Conservation (phyloP, 2,888 invertebrate genomes). For the Rhagium mordax region DNA sequence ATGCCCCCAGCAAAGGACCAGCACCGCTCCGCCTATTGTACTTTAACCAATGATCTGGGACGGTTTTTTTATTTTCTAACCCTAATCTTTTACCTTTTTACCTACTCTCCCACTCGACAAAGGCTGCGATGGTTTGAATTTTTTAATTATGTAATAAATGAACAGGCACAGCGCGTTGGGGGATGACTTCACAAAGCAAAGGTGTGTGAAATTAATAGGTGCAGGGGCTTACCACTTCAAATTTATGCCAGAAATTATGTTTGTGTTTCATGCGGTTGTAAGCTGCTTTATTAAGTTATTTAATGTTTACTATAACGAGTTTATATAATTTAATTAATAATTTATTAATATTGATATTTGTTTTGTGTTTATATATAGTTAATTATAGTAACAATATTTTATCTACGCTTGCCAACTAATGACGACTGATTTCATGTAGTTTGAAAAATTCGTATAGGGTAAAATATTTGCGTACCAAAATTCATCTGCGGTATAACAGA, state of each 20-base stretch:
- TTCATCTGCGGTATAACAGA: too few relatives aligned
- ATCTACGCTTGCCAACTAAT: too few relatives aligned
- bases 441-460: too few relatives aligned
- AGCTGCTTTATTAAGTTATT: too few relatives aligned
- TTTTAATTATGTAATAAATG: conserved; percentile 30
- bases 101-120: conserved; percentile 36
- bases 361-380: too few relatives aligned
- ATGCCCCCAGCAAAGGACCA: conserved; percentile 67
- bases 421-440: too few relatives aligned
- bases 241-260: not conserved
- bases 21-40: conserved; percentile 33
- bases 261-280: too few relatives aligned
- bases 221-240: not conserved
- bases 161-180: not conserved
- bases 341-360: too few relatives aligned
- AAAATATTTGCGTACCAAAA: too few relatives aligned
- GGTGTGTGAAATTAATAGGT: conserved; percentile 20
- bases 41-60: conserved; percentile 49
- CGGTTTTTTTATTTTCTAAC: conserved; percentile 49
- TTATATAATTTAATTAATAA: too few relatives aligned
- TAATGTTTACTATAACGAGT: too few relatives aligned
- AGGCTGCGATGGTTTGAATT: conserved; percentile 4
- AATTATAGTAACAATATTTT: too few relatives aligned
- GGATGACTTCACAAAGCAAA: conserved; percentile 20
- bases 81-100: conserved; percentile 49